Evolutionary conservation across 2,888 invertebrate species (phyloP), one percentile per base, ranked within the genome.

Genomic region (Cataglyphis altisquamis): DNA sequence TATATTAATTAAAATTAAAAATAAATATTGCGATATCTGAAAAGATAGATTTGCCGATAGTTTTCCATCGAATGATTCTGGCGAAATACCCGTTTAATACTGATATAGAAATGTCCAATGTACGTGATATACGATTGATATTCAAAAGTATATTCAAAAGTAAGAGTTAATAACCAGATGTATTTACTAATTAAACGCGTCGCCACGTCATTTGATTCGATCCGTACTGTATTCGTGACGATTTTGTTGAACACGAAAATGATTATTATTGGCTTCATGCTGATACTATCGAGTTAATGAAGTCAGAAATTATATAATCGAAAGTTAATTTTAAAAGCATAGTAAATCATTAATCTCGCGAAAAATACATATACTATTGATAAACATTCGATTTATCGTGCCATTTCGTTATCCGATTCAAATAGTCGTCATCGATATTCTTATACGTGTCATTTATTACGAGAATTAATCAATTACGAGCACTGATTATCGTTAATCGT

Each of bases 221-320:
- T 52, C 8, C n/a, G 48, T 18, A 18, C n/a, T 52, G 48, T 52
- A 52, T 52, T 52, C n/a, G n/a, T 52, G 48, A 52, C n/a, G 48
- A 25, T 52, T 52, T 52, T 52, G 48, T 52, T 18, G 8, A 52
- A 52, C n/a, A 8, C n/a, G 48, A 52, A 48, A 48, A 52, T 52
- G 48, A 52, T 52, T n/a, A n/a, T n/a, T n/a, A 52, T 52, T 52
- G 48, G 48, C 48, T 48, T 48, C 48, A 18, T 18, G 48, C n/a
- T 52, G n/a, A 52, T 52, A 52, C n/a, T 52, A n/a, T 52, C 48
- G 48, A 52, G n/a, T 52, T 52, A 52, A 52, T 52, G 48, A n/a
- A 52, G n/a, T 52, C 48, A 52, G n/a, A n/a, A 52, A 52, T 52
- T 18, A 52, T n/a, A 18, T 52, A 52, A 52, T 52, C n/a, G 48